Evolutionary conservation across 1,140 invertebrate species (phyloP).

Genomic region (Varroa destructor): DNA sequence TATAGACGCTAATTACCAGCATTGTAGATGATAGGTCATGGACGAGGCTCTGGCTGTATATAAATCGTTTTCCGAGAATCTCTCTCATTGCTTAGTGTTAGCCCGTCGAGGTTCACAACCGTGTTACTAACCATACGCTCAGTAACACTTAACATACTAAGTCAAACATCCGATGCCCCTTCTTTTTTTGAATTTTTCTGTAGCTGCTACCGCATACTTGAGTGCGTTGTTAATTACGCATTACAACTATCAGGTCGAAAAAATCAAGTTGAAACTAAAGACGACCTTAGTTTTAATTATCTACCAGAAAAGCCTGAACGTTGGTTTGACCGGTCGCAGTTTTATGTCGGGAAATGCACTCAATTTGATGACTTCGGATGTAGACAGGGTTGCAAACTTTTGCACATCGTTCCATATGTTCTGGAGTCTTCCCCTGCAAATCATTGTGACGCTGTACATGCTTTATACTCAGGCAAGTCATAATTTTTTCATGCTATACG

Average conservation of each 20-base stretch:
- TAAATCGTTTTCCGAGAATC: too few species aligned
- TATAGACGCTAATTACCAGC: too few species aligned
- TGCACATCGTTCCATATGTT: constrained; percentile 88
- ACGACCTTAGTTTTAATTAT: constrained; percentile 66
- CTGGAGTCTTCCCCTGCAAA: constrained; percentile 86
- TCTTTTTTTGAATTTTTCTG: constrained; percentile 31
- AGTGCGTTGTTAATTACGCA: constrained; percentile 66
- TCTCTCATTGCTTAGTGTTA: too few species aligned
- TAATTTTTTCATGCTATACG: too few species aligned
- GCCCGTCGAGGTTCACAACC: too few species aligned
- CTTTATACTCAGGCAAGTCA: constrained; percentile 55
- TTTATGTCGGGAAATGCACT: constrained; percentile 74
- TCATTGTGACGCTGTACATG: constrained; percentile 63
- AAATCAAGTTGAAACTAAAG: constrained; percentile 73
- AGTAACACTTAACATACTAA: too few species aligned
- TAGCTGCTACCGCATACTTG: constrained; percentile 41
- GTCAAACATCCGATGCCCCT: too few species aligned
- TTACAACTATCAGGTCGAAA: constrained; percentile 72
- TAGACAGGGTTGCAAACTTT: constrained; percentile 83
- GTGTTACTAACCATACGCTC: too few species aligned
- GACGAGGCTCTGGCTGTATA: too few species aligned
- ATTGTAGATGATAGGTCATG: too few species aligned
- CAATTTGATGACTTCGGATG: constrained; percentile 93
- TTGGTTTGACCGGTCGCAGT: constrained; percentile 37
- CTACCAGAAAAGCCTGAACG: constrained; percentile 66